Base-by-base conservation (phyloP, 2,888 invertebrate species). In the Cyrtodaria siliqua region DNA sequence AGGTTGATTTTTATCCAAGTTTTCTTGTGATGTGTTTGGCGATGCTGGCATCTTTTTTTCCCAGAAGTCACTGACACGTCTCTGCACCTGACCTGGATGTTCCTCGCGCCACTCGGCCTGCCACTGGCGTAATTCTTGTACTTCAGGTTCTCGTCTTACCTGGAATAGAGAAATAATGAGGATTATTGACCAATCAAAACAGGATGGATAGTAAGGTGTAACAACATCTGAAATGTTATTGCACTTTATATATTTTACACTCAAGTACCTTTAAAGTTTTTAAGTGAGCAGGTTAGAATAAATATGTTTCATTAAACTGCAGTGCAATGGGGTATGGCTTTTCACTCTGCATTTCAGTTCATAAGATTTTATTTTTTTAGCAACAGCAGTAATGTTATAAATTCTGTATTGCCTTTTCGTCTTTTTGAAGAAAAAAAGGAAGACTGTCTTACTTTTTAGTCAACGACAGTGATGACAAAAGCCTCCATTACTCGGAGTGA, bases 71-170 rank as follows among this genome's bases (percentile, higher is more conserved):
- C 87, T 88, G 29, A 93, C 91, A 50, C 86, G 84, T 18, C 82
- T 70, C 18, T 88, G 78, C 33, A 92, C 91, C 42, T 91, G 89
- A 50, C 82, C 81, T 60, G 90, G 91, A 1, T 53, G 18, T 63
- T 90, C 91, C 72, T 91, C 90, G n/a, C 90, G 72, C 91, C 92
- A 92, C 60, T 93, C 92, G 38, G 86, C 82, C 82, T 93, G 93
- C 93, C 93, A 93, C 38, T 87, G 85, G 29, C 92, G 82, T 52
- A 93, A 77, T 76, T 93, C 93, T 60, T 92, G 91, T 23, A 93
- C 87, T 33, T 92, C 92, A 14, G 90, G 85, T 16, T 90, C 87
- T 40, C 86, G 73, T 20, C 93, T 83, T 6, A 92, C 88, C 92
- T 92, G 70, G n/a, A n/a, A n/a, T n/a, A n/a, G n/a, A 40, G 14